Base-by-base conservation (phyloP, 2,888 invertebrate species). In the Mayetiola destructor region DNA sequence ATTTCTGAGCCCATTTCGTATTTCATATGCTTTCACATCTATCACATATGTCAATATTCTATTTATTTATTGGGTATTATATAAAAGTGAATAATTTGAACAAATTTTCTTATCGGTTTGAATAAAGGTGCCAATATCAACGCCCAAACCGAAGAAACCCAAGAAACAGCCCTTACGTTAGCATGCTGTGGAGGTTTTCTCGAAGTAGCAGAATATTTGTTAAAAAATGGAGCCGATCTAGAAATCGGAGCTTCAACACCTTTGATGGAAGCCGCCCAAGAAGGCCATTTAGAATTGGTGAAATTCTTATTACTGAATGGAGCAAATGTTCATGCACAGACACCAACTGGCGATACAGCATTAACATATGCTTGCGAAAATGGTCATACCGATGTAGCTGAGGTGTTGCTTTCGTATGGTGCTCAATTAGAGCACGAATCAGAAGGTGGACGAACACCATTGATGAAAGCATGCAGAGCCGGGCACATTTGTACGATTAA, bases 311-410 rank as follows among this genome's bases (percentile, higher is more conserved):
- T 93, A 60, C 85, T 86, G 70, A 83, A 84, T 63, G 82, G 84
- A 64, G 93, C 94, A 57, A 87, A 91, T 74, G 92, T 94, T 59
- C 88, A 92, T 73, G 92, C 94, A 20, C 87, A 88, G 74, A 95
- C 95, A 35, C 91, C 90, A 71, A 93, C 94, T 39, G 90, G 91
- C 60, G 94, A 95, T 73, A 94, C 94, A 59, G 94, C 97, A 57
- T 77, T 99, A 59, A 95, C 94, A 58, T 95, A 96, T 76, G 96
- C 97, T 57, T 94, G 94, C 75, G 97, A 97, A 76, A 97, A 96
- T 76, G 97, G 97, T 0, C 96, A 97, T 75, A 94, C 94, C 1
- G 94, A 95, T 75, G 94, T 97, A 23, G 93, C 92, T 21, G 92
- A 94, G 72, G 80, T 93, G 60, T 78, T 99, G 59, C 76, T 97